A percentile compares a stretch with the other conserved stretches of the same genome.
These are phyloP conservation scores for Pemphigus obesinymphae DNA, from an alignment of 1,140 invertebrate genomes.

Conservation along the genomic window DNA sequence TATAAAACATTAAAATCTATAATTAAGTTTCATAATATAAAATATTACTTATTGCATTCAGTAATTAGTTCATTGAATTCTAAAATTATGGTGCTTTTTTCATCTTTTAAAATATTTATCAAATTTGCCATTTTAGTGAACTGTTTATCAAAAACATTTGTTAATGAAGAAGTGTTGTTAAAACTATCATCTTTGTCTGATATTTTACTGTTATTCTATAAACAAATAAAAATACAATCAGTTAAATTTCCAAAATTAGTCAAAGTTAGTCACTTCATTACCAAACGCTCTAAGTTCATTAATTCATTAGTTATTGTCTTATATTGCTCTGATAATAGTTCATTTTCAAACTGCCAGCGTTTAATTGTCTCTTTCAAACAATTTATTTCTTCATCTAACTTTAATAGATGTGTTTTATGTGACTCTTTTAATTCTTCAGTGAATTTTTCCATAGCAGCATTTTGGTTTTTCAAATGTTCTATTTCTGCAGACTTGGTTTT, in stretches of 20 bases:
- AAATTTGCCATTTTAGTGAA: slow-evolving; percentile 18
- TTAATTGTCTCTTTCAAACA: slow-evolving; percentile 9
- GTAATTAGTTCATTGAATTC: background rate
- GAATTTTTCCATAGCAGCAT: background rate
- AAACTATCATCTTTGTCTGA: slow-evolving; percentile 27
- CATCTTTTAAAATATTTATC: slow-evolving; percentile 35
- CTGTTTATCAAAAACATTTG: slow-evolving; percentile 6
- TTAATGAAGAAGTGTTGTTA: background rate
- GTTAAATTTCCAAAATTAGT: background rate
- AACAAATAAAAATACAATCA: background rate
- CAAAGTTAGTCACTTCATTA: background rate
- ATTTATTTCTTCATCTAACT: slow-evolving; percentile 9
- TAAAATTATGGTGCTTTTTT: slow-evolving; percentile 23
- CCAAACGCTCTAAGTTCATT: background rate
- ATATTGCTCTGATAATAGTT: slow-evolving; percentile 30
- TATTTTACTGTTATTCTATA: slow-evolving; percentile 24
- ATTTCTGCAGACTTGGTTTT: slow-evolving; percentile 28
- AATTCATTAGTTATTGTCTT: slow-evolving; percentile 17
- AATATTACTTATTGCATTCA: slow-evolving; percentile 22
- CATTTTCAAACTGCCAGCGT: slow-evolving; percentile 37
- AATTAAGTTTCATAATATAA: background rate
- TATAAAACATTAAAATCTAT: background rate
- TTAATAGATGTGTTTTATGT: background rate
- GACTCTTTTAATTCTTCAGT: slow-evolving; percentile 10
- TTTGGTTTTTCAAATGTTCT: slow-evolving; percentile 39